Evolutionary conservation across 2,888 invertebrate genomes (phyloP).

Genomic region (Cacoxenus indagator): DNA sequence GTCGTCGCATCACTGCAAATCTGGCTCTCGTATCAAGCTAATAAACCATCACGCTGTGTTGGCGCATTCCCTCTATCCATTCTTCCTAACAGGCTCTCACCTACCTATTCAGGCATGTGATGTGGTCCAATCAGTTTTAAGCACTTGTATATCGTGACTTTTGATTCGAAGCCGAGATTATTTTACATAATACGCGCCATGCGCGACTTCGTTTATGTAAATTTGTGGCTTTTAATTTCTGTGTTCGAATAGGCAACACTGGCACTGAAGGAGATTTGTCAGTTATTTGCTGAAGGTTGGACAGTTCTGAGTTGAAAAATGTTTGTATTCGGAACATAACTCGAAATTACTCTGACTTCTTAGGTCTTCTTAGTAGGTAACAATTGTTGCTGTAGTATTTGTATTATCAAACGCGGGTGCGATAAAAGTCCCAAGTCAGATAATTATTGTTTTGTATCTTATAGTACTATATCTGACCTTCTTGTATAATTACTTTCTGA

Average conservation of each 20-base stretch:
- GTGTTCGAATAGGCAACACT: background rate
- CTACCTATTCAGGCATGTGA: background rate
- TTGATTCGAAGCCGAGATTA: conserved; percentile 57
- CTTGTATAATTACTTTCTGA: too few relatives aligned
- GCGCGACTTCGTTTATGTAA: background rate
- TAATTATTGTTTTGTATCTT: too few relatives aligned
- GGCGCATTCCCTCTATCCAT: background rate
- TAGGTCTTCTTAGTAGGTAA: too few relatives aligned
- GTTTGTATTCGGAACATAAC: too few relatives aligned
- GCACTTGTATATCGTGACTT: conserved; percentile 57
- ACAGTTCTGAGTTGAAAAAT: too few relatives aligned
- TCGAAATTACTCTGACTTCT: too few relatives aligned
- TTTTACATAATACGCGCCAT: background rate
- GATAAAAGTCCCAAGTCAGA: too few relatives aligned
- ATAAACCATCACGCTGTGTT: conserved; percentile 21
- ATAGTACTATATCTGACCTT: too few relatives aligned
- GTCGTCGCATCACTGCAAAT: background rate
- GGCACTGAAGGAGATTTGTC: background rate
- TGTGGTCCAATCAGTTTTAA: conserved; percentile 29
- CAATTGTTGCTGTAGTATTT: too few relatives aligned
- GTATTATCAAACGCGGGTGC: too few relatives aligned
- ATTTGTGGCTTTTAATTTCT: background rate
- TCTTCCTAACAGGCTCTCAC: too few relatives aligned
- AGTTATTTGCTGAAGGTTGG: too few relatives aligned
- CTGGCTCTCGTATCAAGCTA: conserved; percentile 6